Evolutionary conservation across 2,888 invertebrate genomes (phyloP).

Genomic region (Drosophila atripex): DNA sequence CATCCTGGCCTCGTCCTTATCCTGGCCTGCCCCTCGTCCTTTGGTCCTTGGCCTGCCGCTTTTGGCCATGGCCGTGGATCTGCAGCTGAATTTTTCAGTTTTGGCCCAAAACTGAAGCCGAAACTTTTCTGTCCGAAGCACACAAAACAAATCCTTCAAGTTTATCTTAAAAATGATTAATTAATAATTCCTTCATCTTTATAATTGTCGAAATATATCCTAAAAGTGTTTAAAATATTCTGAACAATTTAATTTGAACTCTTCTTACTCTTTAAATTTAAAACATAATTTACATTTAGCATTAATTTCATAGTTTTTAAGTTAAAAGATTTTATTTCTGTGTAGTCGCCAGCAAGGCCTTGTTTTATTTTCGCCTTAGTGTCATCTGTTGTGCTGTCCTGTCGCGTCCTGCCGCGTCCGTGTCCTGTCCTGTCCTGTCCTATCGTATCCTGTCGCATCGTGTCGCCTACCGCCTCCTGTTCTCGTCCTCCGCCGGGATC

Average conservation of each 20-base stretch:
- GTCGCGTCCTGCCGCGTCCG: neutral
- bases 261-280: no score
- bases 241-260: no score
- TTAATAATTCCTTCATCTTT: no score
- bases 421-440: slow-evolving; percentile 26
- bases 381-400: slow-evolving; percentile 23
- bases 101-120: neutral
- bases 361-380: slow-evolving; percentile 22
- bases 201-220: neutral
- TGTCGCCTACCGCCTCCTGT: slow-evolving; percentile 2
- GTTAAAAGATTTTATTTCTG: neutral
- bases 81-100: neutral
- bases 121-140: neutral
- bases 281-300: neutral
- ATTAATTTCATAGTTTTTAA: neutral
- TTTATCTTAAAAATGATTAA: neutral
- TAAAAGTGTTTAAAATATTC: no score
- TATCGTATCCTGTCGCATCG: neutral
- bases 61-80: slow-evolving; percentile 9
- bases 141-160: neutral
- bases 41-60: neutral
- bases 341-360: slow-evolving; percentile 8
- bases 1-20: neutral
- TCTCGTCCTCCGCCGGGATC: slow-evolving; percentile 4
- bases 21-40: neutral